Percentiles rank a stretch among this genome's conserved stretches.
These are phyloP conservation scores for Protobothrops mucrosquamatus DNA, from an alignment of 2,113 vertebrate species.

Conservation along the genomic window DNA sequence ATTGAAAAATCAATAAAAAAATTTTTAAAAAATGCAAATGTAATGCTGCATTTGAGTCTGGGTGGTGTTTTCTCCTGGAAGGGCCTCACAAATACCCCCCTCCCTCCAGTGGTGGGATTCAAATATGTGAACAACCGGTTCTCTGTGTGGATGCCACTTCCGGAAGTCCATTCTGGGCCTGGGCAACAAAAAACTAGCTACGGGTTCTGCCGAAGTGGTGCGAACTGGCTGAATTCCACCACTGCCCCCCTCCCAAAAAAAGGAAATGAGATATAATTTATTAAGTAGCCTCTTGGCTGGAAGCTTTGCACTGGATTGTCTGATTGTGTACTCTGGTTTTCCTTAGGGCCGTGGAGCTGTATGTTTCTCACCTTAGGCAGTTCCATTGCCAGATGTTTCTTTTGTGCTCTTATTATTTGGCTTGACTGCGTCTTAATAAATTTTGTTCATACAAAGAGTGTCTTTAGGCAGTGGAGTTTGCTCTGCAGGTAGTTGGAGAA, in stretches of 20 bases:
- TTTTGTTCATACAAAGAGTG: background rate
- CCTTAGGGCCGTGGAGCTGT: background rate
- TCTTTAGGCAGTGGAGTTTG: background rate
- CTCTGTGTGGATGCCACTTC: too few relatives aligned
- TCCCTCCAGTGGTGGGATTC: too few relatives aligned
- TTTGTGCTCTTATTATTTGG: background rate
- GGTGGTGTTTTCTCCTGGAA: background rate
- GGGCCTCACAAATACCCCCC: background rate
- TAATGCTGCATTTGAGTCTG: background rate
- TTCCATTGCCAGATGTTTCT: background rate
- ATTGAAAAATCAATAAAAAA: too few relatives aligned
- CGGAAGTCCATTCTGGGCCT: too few relatives aligned
- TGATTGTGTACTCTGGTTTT: background rate
- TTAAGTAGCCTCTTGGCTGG: background rate
- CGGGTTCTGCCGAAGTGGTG: too few relatives aligned
- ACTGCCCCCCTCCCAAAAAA: background rate
- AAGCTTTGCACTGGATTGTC: background rate
- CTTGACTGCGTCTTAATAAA: background rate
- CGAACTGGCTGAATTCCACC: too few relatives aligned
- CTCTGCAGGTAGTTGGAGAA: background rate
- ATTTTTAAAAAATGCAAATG: accelerated
- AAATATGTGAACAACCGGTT: too few relatives aligned
- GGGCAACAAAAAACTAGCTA: too few relatives aligned
- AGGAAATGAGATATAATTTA: background rate
- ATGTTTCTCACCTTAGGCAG: background rate